Conservation (phyloP, 2,888 invertebrate genomes). For the Ochropleura plecta region DNA sequence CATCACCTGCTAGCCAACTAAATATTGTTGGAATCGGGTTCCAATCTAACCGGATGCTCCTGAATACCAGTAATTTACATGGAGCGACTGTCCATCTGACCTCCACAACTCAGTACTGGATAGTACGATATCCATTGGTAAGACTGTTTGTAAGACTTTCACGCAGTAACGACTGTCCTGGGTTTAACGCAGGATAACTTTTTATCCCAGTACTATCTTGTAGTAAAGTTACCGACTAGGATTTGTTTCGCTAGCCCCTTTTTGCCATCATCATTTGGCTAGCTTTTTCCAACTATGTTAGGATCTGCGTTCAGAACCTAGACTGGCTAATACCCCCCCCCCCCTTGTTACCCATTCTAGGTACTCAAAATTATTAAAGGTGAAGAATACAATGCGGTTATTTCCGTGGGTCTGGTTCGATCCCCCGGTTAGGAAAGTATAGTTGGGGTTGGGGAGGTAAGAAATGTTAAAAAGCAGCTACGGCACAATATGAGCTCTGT, state of each 20-base stretch:
- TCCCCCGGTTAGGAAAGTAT: neutral
- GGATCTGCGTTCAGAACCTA: neutral
- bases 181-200: neutral
- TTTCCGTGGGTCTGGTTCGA: neutral
- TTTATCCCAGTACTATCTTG: neutral
- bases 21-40: too few species aligned
- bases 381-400: neutral
- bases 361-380: neutral
- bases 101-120: too few species aligned
- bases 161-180: neutral
- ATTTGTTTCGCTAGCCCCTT: neutral
- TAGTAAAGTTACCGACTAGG: neutral
- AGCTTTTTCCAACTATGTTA: neutral
- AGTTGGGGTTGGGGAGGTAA: neutral
- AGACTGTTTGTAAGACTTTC: neutral
- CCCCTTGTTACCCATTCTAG: neutral
- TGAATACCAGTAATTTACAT: too few species aligned
- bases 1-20: too few species aligned
- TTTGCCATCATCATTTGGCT: neutral
- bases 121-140: too few species aligned
- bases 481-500: neutral
- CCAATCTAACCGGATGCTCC: too few species aligned
- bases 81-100: neutral
- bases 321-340: neutral
- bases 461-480: neutral